Evolutionary conservation across 1,140 invertebrate genomes (phyloP).

Genomic region (Calliphora vicina): DNA sequence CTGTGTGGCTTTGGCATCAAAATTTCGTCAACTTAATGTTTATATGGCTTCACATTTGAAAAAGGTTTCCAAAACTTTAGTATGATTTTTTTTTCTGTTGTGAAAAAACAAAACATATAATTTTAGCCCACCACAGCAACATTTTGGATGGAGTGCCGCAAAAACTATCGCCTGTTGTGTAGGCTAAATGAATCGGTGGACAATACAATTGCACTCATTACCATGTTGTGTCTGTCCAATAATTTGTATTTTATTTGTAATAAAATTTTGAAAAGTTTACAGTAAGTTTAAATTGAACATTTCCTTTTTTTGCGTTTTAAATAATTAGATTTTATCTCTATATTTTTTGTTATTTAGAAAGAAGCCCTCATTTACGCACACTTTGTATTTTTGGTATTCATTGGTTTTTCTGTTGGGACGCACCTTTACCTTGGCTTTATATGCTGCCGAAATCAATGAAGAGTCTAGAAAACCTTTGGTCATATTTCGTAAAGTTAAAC

Average conservation of each 20-base stretch:
- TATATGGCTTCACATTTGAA: slow-evolving; percentile 58
- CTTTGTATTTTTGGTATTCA: slow-evolving; percentile 70
- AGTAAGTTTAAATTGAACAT: slow-evolving; percentile 62
- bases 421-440: slow-evolving; percentile 68
- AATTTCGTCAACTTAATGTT: slow-evolving; percentile 70
- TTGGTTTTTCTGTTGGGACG: slow-evolving; percentile 69
- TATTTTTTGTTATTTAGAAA: slow-evolving; percentile 42
- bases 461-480: slow-evolving; percentile 68
- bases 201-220: slow-evolving; percentile 67
- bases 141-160: slow-evolving; percentile 68
- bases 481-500: slow-evolving; percentile 67
- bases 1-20: slow-evolving; percentile 66
- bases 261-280: slow-evolving; percentile 75
- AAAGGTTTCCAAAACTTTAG: not conserved
- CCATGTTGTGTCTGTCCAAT: slow-evolving; percentile 73
- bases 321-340: not conserved
- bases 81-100: too few species aligned
- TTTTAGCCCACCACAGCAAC: slow-evolving; percentile 55
- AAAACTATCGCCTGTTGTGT: slow-evolving; percentile 69
- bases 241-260: slow-evolving; percentile 79
- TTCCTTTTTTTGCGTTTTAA: not conserved
- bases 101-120: not conserved
- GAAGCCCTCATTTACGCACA: slow-evolving; percentile 53
- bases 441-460: slow-evolving; percentile 70
- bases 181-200: slow-evolving; percentile 68